Evolutionary conservation across 2,113 vertebrate species (phyloP).

Genomic region (Hymenochirus boettgeri): DNA sequence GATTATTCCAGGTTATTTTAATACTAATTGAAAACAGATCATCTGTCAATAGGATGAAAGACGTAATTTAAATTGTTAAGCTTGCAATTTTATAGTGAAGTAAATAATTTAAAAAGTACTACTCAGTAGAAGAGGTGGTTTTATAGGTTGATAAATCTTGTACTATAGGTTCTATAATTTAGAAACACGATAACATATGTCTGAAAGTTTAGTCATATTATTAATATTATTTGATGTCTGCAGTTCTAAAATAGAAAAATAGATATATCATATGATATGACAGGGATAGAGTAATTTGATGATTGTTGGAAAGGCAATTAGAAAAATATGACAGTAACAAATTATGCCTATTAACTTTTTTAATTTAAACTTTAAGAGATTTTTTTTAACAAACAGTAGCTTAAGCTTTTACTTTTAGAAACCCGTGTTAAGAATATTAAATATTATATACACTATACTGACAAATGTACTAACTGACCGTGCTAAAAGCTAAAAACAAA

Average conservation of each 20-base stretch:
- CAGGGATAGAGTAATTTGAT: slow-evolving; percentile 21
- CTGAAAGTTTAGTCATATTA: not conserved
- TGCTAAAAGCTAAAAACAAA: too few relatives aligned
- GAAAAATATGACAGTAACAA: slow-evolving; percentile 32
- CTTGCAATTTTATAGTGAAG: too few relatives aligned
- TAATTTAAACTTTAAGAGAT: slow-evolving; percentile 7
- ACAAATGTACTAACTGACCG: too few relatives aligned
- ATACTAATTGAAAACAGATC: too few relatives aligned
- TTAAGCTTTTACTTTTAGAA: slow-evolving; percentile 7
- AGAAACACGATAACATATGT: not conserved
- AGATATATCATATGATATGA: slow-evolving; percentile 20
- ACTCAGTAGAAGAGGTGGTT: too few relatives aligned
- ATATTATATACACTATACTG: too few relatives aligned
- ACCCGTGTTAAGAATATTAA: too few relatives aligned
- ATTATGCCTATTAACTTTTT: slow-evolving; percentile 26
- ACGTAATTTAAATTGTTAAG: too few relatives aligned
- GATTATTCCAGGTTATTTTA: too few relatives aligned
- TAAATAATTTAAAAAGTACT: too few relatives aligned
- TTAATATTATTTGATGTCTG: slow-evolving; percentile 19
- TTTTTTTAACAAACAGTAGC: not conserved
- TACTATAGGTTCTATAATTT: not conserved
- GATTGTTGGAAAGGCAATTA: slow-evolving; percentile 32
- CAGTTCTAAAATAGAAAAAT: slow-evolving; percentile 15
- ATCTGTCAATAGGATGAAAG: too few relatives aligned
- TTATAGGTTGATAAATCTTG: not conserved